Conservation (phyloP, 1,140 invertebrate genomes). For the Drosophila prosaltans region DNA sequence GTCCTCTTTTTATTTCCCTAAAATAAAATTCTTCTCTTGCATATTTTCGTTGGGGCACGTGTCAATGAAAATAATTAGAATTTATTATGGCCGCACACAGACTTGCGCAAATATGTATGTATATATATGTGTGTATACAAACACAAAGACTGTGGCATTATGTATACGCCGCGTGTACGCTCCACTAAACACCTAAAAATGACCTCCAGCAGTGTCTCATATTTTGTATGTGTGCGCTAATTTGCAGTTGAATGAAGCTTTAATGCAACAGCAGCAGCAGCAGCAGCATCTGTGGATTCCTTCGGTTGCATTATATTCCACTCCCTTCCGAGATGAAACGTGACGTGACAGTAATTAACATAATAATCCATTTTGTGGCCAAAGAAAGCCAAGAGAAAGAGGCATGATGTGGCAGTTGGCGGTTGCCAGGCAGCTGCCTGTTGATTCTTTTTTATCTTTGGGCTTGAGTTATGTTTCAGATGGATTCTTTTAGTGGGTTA, state of each 20-base stretch:
- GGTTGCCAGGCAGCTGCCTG: conserved; percentile 11
- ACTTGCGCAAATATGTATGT: conserved; percentile 14
- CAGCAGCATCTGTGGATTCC: conserved; percentile 30
- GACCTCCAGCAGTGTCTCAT: conserved; percentile 28
- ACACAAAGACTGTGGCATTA: conserved; percentile 31
- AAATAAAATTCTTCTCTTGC: not conserved
- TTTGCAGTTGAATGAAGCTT: conserved; percentile 70
- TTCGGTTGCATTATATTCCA: conserved; percentile 33
- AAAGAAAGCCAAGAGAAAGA: conserved; percentile 56
- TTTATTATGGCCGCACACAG: conserved; percentile 40
- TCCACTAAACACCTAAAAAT: conserved; percentile 15
- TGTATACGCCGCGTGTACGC: conserved; percentile 34
- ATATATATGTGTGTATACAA: not conserved
- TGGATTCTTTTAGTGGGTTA: conserved; percentile 54
- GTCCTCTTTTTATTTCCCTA: not conserved
- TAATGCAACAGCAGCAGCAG: conserved; percentile 40
- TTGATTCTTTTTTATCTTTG: conserved; percentile 25
- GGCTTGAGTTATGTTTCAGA: not conserved
- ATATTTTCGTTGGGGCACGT: conserved; percentile 3
- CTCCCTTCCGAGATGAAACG: conserved; percentile 37
- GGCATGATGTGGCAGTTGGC: conserved; percentile 6
- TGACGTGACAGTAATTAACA: conserved; percentile 79
- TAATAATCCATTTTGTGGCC: conserved; percentile 76
- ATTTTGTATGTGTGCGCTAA: conserved; percentile 66
- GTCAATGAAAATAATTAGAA: conserved; percentile 62